Conservation (phyloP, 2,113 vertebrate species). For the Aspidoscelis tigris region DNA sequence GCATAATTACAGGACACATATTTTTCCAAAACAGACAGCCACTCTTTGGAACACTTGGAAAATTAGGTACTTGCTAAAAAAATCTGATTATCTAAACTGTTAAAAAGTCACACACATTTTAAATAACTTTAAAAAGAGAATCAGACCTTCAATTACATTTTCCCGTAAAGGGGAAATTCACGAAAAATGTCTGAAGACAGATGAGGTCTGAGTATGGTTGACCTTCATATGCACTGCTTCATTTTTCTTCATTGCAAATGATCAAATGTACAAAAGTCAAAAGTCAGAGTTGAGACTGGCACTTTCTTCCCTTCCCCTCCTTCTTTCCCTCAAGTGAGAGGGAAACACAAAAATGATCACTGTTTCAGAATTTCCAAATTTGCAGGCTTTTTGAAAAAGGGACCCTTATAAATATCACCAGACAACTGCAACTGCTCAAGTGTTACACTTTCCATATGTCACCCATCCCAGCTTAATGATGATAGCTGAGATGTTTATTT, state of each 20-base stretch:
- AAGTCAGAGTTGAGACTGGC: too few species aligned
- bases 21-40: neutral
- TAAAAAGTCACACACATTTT: neutral
- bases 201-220: constrained; percentile 43
- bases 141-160: constrained; percentile 30
- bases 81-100: constrained; percentile 9
- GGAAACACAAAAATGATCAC: too few species aligned
- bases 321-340: too few species aligned
- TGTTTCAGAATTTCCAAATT: too few species aligned
- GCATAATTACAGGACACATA: neutral
- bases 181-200: constrained; percentile 36
- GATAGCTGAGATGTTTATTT: constrained; percentile 44
- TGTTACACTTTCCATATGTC: too few species aligned
- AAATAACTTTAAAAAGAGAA: constrained; percentile 40
- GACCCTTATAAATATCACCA: too few species aligned
- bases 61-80: neutral
- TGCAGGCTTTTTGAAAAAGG: too few species aligned
- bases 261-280: too few species aligned
- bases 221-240: too few species aligned
- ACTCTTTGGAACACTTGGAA: neutral
- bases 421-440: too few species aligned
- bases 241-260: too few species aligned
- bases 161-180: constrained; percentile 39
- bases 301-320: too few species aligned
- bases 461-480: neutral